Conservation (phyloP, 2,797 vertebrate species). For the Psittacula echo region DNA sequence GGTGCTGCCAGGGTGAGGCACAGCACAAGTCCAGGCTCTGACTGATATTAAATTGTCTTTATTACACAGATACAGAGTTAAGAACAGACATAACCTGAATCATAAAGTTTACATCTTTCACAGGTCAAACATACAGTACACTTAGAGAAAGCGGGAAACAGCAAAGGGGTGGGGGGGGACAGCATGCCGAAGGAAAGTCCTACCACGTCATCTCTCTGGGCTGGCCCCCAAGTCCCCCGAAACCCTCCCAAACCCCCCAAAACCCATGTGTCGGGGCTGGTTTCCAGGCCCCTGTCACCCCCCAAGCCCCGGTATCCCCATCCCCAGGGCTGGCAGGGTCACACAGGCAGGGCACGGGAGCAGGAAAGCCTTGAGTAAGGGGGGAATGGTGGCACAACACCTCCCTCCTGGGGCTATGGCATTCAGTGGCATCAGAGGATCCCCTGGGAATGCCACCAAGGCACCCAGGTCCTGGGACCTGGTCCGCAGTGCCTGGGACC, state of each 20-base stretch:
- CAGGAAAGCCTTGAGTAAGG: background rate
- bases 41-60: slow-evolving; percentile 86
- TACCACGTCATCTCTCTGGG: slow-evolving; percentile 54
- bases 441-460: background rate
- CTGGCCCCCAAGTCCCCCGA: background rate
- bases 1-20: background rate
- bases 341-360: fast-evolving
- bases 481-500: background rate
- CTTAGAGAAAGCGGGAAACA: slow-evolving; percentile 85
- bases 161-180: slow-evolving; percentile 74
- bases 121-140: slow-evolving; percentile 95
- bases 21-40: background rate
- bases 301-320: fast-evolving
- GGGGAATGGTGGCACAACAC: background rate
- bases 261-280: background rate
- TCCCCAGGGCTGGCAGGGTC: background rate
- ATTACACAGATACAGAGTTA: slow-evolving; percentile 89
- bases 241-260: background rate
- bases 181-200: slow-evolving; percentile 87
- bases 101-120: slow-evolving; percentile 93
- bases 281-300: background rate
- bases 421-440: background rate
- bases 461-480: background rate
- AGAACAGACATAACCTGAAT: slow-evolving; percentile 92
- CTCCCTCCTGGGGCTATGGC: background rate